These are phyloP conservation scores for Enteromius treurensis DNA, from an alignment of 2,797 vertebrate species.

Conservation along the genomic window DNA sequence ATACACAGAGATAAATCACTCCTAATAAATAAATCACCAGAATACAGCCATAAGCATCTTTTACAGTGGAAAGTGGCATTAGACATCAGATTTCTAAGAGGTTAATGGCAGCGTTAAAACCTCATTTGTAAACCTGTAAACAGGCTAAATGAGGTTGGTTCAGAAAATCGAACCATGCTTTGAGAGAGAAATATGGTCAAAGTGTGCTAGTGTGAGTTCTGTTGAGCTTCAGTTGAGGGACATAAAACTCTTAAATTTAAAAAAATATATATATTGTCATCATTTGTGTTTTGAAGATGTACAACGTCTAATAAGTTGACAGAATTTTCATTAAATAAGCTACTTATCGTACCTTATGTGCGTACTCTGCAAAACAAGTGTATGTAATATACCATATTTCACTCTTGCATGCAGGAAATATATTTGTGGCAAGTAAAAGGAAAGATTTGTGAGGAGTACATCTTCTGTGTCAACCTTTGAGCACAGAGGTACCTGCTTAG, in stretches of 20 bases:
- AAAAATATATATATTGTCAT: not conserved
- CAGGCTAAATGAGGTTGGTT: slow-evolving; percentile 80
- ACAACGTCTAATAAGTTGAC: no score
- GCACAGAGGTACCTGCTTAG: slow-evolving; percentile 90
- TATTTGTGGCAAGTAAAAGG: slow-evolving; percentile 54
- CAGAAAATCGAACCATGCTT: slow-evolving; percentile 78
- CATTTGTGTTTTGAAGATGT: not conserved
- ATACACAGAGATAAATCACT: not conserved
- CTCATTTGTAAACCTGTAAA: slow-evolving; percentile 73
- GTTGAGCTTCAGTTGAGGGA: not conserved
- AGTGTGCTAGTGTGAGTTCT: not conserved
- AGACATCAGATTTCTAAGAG: slow-evolving; percentile 10
- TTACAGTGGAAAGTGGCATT: not conserved
- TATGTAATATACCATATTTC: slow-evolving; percentile 72
- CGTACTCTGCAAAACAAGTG: not conserved
- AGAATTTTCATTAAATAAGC: not conserved
- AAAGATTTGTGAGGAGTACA: slow-evolving; percentile 63
- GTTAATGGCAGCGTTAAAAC: slow-evolving; percentile 62
- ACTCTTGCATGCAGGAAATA: slow-evolving; percentile 70
- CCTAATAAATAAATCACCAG: not conserved
- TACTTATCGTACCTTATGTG: not conserved
- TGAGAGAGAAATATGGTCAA: slow-evolving; percentile 77
- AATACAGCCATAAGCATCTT: slow-evolving; percentile 36
- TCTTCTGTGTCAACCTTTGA: slow-evolving; percentile 68
- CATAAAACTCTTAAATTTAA: not conserved